Conservation (phyloP, 2,888 invertebrate species). For the Eilema sororculum region DNA sequence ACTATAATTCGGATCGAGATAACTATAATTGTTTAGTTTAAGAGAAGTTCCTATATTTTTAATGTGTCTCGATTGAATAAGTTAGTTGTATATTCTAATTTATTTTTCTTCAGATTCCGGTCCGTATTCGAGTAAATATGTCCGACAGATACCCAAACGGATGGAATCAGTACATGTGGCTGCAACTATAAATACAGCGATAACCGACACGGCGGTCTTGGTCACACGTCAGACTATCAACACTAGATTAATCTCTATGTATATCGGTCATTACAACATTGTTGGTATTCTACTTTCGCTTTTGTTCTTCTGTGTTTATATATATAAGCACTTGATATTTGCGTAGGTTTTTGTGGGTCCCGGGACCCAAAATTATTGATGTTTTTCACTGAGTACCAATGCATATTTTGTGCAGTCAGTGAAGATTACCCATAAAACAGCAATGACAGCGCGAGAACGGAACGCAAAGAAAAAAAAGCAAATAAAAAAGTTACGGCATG, state of each 20-base stretch:
- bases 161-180: slow-evolving; percentile 28
- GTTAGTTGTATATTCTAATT: not conserved
- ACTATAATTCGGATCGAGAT: too few species aligned
- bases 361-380: not conserved
- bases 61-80: too few species aligned
- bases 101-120: not conserved
- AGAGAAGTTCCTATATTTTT: too few species aligned
- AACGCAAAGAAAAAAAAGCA: not conserved
- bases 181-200: slow-evolving; percentile 48
- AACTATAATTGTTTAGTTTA: too few species aligned
- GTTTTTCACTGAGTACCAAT: not conserved
- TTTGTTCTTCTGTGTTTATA: not conserved
- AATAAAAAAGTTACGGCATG: not conserved
- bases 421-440: not conserved
- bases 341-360: not conserved
- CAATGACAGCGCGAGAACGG: not conserved
- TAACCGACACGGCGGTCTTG: slow-evolving; percentile 43
- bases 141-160: slow-evolving; percentile 10
- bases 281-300: not conserved
- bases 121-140: not conserved
- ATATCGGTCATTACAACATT: slow-evolving; percentile 31
- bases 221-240: slow-evolving; percentile 37
- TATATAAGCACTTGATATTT: not conserved
- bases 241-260: slow-evolving; percentile 35
- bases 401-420: not conserved